phyloP scores from a whole-genome alignment of 1,140 invertebrate genomes.

The Lordiphosa mommai region DNA sequence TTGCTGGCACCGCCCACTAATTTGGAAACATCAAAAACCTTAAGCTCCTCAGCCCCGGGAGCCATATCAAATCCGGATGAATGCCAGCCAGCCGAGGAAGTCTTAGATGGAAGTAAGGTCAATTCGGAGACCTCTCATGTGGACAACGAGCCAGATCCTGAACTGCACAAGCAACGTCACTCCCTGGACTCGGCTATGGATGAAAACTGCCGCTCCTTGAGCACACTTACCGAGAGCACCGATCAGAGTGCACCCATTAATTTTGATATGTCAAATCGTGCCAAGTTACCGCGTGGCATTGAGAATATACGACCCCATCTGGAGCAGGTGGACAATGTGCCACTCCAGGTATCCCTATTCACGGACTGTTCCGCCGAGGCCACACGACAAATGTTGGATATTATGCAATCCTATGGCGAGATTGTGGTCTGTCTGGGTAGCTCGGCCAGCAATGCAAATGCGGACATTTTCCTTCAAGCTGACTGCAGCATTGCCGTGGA shows the following conservation, averaged over 20 bases:
- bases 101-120: conserved; percentile 15
- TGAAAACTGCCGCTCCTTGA: conserved; percentile 88
- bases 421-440: conserved; percentile 93
- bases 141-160: conserved; percentile 17
- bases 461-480: conserved; percentile 94
- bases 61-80: conserved; percentile 89
- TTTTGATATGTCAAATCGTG: conserved; percentile 95
- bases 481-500: conserved; percentile 95
- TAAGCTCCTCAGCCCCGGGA: conserved; percentile 91
- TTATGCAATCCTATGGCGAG: conserved; percentile 98
- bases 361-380: conserved; percentile 96
- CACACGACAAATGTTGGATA: conserved; percentile 93
- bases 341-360: conserved; percentile 96
- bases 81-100: conserved; percentile 26
- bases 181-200: conserved; percentile 82
- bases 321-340: conserved; percentile 97
- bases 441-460: conserved; percentile 93
- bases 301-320: conserved; percentile 98
- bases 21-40: conserved; percentile 85
- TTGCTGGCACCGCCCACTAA: conserved; percentile 78
- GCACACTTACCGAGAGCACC: conserved; percentile 91
- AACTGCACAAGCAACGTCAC: conserved; percentile 46
- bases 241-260: conserved; percentile 93
- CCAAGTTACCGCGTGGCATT: conserved; percentile 96
- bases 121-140: conserved; percentile 8